Evolutionary conservation across 2,113 vertebrate species (phyloP), one percentile per base, ranked within the genome.

Genomic region (Mirza zaza): DNA sequence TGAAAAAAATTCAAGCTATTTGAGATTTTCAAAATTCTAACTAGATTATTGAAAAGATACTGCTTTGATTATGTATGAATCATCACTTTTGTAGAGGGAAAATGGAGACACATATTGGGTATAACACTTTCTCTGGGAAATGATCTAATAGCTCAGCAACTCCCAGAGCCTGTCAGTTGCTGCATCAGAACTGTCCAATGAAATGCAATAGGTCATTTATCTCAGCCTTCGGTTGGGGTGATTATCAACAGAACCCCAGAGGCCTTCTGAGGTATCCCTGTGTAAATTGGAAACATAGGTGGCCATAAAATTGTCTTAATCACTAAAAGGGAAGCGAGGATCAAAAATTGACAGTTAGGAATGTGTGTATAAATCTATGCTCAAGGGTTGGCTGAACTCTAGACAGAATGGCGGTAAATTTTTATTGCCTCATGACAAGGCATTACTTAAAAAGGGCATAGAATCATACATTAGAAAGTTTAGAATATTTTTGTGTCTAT

Each of bases 1-100:
- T 67, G 42, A 89, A 97, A 67, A 76, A 71, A 76, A 75, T 48
- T 63, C 6, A 73, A 84, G 59, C 65, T 94, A 34, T 29, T 52
- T 76, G 67, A 92, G n/a, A 93, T 81, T 97, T 87, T 89, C 70
- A 92, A 57, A 83, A 83, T 95, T 92, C 70, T 94, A 91, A 70
- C 34, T 77, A 42, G 45, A 55, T 29, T 73, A 21, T 42, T 42
- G 61, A 93, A 90, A 93, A 82, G 88, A 63, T 42, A 86, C 79
- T 80, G 32, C 20, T 92, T 57, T 83, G 71, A 32, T 76, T 85
- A 87, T 85, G 21, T n/a, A 67, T 92, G 80, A 97, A 79, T 93
- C 77, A 86, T 96, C 71, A 65, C 45, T 67, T 95, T 50, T 70
- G 27, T 67, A 67, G 65, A 90, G 42, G 6, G 25, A 57, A 50